Conservation (phyloP, 1,140 invertebrate genomes). For the Scylla paramamosain region DNA sequence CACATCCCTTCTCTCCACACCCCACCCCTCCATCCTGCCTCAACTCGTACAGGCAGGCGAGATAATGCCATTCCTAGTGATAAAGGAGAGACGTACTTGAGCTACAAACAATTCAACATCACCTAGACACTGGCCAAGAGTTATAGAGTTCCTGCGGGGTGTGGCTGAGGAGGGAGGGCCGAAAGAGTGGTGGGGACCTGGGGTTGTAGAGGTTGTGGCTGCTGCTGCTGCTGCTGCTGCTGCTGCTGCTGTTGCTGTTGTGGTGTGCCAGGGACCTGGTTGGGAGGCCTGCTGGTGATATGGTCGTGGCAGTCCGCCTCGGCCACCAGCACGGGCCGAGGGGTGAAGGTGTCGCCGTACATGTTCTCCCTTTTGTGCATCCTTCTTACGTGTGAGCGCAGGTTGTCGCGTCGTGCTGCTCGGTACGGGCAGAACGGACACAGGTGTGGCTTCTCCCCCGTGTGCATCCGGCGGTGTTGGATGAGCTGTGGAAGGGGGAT, state of each 20-base stretch:
- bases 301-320: slow-evolving; percentile 65
- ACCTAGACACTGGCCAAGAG: not conserved
- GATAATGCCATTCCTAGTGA: no score
- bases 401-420: slow-evolving; percentile 75
- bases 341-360: slow-evolving; percentile 79
- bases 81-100: not conserved
- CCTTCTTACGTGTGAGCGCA: slow-evolving; percentile 75
- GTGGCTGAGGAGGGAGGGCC: not conserved
- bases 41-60: no score
- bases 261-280: slow-evolving; percentile 32
- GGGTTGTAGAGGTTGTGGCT: not conserved
- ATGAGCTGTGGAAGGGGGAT: slow-evolving; percentile 60
- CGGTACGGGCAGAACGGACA: slow-evolving; percentile 75
- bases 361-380: slow-evolving; percentile 78
- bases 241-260: slow-evolving; percentile 34
- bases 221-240: slow-evolving; percentile 40
- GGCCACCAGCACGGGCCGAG: slow-evolving; percentile 63
- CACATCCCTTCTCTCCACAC: not conserved
- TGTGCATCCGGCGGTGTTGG: slow-evolving; percentile 76
- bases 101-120: not conserved
- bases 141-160: not conserved
- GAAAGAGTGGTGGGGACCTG: not conserved
- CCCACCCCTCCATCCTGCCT: no score
- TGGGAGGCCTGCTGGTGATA: not conserved
- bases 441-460: slow-evolving; percentile 74